Evolutionary conservation across 1,140 invertebrate genomes (phyloP).

Genomic region (Antheraea pernyi): DNA sequence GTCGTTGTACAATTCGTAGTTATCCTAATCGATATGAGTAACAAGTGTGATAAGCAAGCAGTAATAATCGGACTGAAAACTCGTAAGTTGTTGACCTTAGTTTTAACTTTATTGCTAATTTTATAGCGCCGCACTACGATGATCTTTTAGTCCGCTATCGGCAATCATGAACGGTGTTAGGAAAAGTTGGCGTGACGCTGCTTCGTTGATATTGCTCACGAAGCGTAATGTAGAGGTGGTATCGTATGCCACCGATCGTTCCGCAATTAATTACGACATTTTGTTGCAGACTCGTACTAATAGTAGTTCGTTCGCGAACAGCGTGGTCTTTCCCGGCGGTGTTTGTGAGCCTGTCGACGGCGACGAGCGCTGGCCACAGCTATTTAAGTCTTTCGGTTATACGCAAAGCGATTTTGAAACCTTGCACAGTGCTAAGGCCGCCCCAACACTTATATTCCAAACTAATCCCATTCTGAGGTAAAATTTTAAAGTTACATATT

Average conservation of each 20-base stretch:
- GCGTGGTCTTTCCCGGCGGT: constrained; percentile 92
- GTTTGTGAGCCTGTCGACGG: constrained; percentile 84
- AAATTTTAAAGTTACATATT: constrained; percentile 7
- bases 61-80: constrained; percentile 23
- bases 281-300: constrained; percentile 70
- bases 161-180: constrained; percentile 55
- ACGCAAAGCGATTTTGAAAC: constrained; percentile 72
- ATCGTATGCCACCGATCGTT: constrained; percentile 32
- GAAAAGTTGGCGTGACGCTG: constrained; percentile 68
- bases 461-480: constrained; percentile 63
- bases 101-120: background rate
- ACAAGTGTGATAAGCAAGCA: constrained; percentile 23
- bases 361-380: constrained; percentile 84
- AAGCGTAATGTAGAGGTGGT: constrained; percentile 44
- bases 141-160: constrained; percentile 10
- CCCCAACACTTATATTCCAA: constrained; percentile 76
- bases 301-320: constrained; percentile 82
- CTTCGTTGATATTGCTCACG: constrained; percentile 62
- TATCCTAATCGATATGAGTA: constrained; percentile 45
- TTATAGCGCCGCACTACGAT: background rate
- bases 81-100: constrained; percentile 55
- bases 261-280: constrained; percentile 67
- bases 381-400: constrained; percentile 82
- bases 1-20: constrained; percentile 44
- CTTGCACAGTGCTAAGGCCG: too few species aligned